Base-by-base conservation (phyloP, 2,113 vertebrate genomes). In the Platysternon megacephalum region DNA sequence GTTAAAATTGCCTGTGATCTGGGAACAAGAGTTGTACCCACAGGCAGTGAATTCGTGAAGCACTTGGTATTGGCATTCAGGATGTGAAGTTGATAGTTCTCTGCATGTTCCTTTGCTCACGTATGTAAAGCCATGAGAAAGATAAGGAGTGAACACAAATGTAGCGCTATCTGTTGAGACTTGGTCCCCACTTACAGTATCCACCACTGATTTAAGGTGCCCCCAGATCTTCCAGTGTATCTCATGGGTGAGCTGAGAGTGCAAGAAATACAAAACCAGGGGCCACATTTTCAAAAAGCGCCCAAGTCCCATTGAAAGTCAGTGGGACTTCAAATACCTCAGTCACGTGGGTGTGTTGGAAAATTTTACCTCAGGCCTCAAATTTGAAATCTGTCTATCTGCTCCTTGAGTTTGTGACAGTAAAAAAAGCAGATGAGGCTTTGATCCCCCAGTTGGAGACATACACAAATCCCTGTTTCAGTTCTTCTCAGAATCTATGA, bases 61-160 rank as follows among this genome's bases (percentile, higher is more conserved):
- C 53, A 26, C 24, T 44, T 84, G 19, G 3, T 52, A 4, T 39
- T 5, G 10, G 11, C 32, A 81, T 2, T 87, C 7, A 86, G 82
- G 80, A 35, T 1, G 0, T 5, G 49, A 13, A 35, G 6, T 1
- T 2, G 24, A 72, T 61, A 29, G 49, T 91, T 39, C 29, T 65
- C 11, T 6, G 49, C 0, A 0, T 11, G 79, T 84, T 22, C 83
- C 82, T 17, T 76, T 76, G 39, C 72, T 26, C 39, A 39, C 72
- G 6, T 44, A 12, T 42, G 65, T 72, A 39, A 72, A 35, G 35
- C 65, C 35, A 72, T 8, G 35, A n/a, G 35, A 17, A 9, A 17
- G 32, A 39, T 39, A 22, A 53, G 19, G 52, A 53, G 22, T 53
- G 52, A 53, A 53, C 52, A 53, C 52, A 53, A 53, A 53, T 52